Conservation (phyloP, 2,797 vertebrate genomes). For the Rhinella marina region DNA sequence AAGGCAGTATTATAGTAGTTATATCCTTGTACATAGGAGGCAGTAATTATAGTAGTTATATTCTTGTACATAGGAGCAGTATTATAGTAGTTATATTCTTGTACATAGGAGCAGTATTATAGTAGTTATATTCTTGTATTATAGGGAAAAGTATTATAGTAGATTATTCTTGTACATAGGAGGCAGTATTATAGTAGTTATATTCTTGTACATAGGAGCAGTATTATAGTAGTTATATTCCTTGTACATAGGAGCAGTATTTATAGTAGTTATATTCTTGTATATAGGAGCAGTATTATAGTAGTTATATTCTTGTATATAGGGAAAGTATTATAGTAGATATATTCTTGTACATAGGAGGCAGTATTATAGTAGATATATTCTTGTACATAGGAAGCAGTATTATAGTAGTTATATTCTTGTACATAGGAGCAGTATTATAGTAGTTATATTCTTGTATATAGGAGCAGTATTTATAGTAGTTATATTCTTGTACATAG, state of each 20-base stretch:
- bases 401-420: conserved; percentile 6
- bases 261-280: neutral
- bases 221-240: too few relatives aligned
- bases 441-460: conserved; percentile 16
- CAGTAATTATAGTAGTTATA: too few relatives aligned
- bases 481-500: neutral
- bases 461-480: neutral
- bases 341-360: neutral
- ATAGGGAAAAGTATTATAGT: neutral
- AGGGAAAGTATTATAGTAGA: too few relatives aligned
- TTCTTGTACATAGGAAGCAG: neutral
- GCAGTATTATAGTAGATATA: conserved; percentile 1
- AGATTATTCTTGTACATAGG: too few relatives aligned
- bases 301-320: neutral
- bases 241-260: neutral
- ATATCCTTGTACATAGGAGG: too few relatives aligned
- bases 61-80: too few relatives aligned
- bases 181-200: too few relatives aligned
- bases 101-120: too few relatives aligned
- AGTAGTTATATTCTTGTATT: too few relatives aligned
- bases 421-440: neutral
- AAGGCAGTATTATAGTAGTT: too few relatives aligned
- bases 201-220: too few relatives aligned
- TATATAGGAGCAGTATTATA: neutral
- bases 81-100: too few relatives aligned